Conservation (phyloP, 2,113 vertebrate genomes). For the Plestiodon gilberti region DNA sequence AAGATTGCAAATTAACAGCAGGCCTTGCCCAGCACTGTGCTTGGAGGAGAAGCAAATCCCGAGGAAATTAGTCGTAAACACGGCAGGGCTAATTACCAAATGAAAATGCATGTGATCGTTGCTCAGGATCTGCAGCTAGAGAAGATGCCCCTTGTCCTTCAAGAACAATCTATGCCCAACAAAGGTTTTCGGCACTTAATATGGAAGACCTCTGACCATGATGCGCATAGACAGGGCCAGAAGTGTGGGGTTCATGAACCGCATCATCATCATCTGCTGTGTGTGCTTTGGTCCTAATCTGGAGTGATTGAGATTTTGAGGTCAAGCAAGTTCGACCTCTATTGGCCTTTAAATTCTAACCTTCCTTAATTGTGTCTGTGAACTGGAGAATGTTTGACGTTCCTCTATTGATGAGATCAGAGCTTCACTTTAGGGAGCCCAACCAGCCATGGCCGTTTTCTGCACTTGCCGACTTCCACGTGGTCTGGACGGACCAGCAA, state of each 20-base stretch:
- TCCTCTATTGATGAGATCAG: background rate
- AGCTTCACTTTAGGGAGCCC: background rate
- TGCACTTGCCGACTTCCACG: background rate
- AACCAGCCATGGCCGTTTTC: background rate
- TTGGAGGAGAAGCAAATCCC: conserved; percentile 20
- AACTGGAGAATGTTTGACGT: too few species aligned
- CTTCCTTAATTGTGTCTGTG: background rate
- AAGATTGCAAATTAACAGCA: conserved; percentile 26
- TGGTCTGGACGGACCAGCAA: background rate
- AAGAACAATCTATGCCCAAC: background rate
- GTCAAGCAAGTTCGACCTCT: background rate
- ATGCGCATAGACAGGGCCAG: too few species aligned
- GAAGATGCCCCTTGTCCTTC: background rate
- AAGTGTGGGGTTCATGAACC: background rate
- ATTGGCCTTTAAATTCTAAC: background rate
- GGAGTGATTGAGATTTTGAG: background rate
- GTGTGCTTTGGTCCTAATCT: background rate
- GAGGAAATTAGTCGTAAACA: conserved; percentile 4
- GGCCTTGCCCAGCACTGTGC: background rate
- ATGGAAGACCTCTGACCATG: background rate
- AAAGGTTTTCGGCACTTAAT: background rate
- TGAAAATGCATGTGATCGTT: background rate
- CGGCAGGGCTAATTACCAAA: background rate
- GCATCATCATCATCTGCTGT: background rate
- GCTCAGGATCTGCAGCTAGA: background rate